Base-by-base conservation (phyloP, 2,888 invertebrate species). In the Drosophila paranaensis region DNA sequence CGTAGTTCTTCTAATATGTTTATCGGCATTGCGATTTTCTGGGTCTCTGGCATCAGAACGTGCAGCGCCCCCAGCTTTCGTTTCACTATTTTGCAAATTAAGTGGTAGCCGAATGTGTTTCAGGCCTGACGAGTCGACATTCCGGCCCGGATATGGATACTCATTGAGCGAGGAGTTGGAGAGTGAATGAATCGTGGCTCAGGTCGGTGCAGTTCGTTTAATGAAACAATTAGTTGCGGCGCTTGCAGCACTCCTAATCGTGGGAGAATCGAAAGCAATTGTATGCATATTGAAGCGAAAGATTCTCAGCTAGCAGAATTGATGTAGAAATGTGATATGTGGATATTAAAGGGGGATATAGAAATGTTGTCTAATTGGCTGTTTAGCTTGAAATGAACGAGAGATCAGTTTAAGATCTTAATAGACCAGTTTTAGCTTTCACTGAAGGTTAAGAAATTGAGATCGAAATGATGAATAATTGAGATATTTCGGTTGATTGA, bases 101-200 rank as follows among this genome's bases (percentile, higher is more conserved):
- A 86, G 87, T 84, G 82, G 84, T 84, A 86, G 84, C 80, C 71
- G 57, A 82, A 81, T 82, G 74, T 72, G 72, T 68, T 79, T 61
- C 53, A 40, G 60, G 37, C 66, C 67, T 60, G 75, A 77, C 77
- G 61, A 73, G 14, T 37, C 55, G 30, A 16, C 43, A 16, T 43
- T 33, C 20, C 20, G 43, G n/a, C 40, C 55, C 54, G 58, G 62
- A 74, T 48, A 55, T 33, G 46, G 53, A 14, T 43, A 57, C 42
- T 30, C 48, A 56, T 42, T 51, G 61, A 68, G 68, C 20, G 33
- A 9, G 10, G 33, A 33, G 56, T 16, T n/a, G 11, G 35, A 40
- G 51, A 46, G 48, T 43, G 53, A 57, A 25, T 58, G 60, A 50
- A 45, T 77, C 74, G 77, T 77, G 74, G 71, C 43, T 53, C 45